phyloP scores from a whole-genome alignment of 1,140 invertebrate species.

The Diabrotica virgifera region DNA sequence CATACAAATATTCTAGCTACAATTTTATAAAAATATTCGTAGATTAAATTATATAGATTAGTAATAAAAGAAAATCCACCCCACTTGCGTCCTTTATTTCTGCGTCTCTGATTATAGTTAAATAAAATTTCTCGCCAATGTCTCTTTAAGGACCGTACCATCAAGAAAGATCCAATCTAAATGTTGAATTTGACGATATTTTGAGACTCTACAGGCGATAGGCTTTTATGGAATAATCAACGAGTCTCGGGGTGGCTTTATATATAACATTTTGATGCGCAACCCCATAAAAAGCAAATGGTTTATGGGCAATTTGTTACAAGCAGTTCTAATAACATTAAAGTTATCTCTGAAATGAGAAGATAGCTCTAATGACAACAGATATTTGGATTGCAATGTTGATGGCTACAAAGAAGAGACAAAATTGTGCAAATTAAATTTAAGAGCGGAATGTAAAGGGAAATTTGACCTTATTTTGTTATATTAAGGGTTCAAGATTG shows the following conservation, averaged over 20 bases:
- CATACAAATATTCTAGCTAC: too few species aligned
- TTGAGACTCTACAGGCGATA: slow-evolving; percentile 9
- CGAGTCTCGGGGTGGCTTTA: neutral
- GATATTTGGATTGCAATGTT: neutral
- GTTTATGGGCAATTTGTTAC: slow-evolving; percentile 12
- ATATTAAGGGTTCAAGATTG: too few species aligned
- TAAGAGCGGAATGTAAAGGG: too few species aligned
- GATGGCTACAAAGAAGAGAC: too few species aligned
- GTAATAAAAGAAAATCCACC: too few species aligned
- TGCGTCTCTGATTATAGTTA: too few species aligned
- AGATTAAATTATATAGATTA: too few species aligned
- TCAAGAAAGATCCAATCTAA: slow-evolving; percentile 7
- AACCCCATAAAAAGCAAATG: slow-evolving; percentile 7
- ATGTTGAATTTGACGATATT: slow-evolving; percentile 10
- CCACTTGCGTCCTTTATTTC: too few species aligned
- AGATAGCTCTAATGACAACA: slow-evolving; percentile 1
- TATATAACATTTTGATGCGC: slow-evolving; percentile 5
- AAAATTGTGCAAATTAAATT: too few species aligned
- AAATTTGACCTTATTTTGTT: too few species aligned
- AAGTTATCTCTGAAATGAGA: neutral
- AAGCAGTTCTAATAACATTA: slow-evolving; percentile 2
- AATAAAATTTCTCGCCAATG: neutral
- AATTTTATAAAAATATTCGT: too few species aligned
- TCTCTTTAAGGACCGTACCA: neutral
- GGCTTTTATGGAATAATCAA: slow-evolving; percentile 12